phyloP scores from a whole-genome alignment of 2,797 vertebrate species.

The Diceros bicornis region DNA sequence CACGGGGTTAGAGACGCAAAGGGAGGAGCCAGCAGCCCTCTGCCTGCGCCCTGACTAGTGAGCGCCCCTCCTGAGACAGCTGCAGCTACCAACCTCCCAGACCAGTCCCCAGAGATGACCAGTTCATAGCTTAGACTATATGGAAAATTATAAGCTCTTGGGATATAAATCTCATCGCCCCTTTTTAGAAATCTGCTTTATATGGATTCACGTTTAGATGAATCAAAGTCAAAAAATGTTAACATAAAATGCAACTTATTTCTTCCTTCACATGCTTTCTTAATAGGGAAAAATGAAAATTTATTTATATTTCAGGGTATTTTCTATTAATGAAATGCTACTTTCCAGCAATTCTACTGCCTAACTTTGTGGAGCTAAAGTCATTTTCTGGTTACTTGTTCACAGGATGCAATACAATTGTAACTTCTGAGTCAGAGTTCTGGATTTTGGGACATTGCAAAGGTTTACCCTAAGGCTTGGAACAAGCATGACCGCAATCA shows the following conservation, averaged over 20 bases:
- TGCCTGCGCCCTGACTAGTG: background rate
- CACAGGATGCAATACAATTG: background rate
- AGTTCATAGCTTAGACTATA: background rate
- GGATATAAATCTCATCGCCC: background rate
- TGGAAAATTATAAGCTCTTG: background rate
- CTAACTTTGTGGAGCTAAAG: background rate
- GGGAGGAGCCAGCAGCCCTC: rapidly evolving
- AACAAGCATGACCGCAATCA: background rate
- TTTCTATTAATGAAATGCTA: background rate
- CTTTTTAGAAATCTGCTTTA: background rate
- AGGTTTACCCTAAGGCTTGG: background rate
- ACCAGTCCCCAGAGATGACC: background rate
- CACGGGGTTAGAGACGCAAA: background rate
- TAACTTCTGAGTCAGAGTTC: background rate
- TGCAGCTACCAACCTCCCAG: background rate
- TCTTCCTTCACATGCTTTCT: background rate
- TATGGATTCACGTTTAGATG: background rate
- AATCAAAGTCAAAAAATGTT: background rate
- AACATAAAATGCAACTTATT: background rate
- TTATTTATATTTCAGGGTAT: background rate
- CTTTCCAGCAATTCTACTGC: background rate
- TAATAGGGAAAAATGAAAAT: background rate
- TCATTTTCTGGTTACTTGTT: background rate
- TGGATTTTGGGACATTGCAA: background rate
- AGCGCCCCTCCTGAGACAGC: background rate